Percentiles rank a stretch among this genome's conserved stretches.
Conservation (phyloP, 2,113 vertebrate genomes). For the Colinus virginianus region DNA sequence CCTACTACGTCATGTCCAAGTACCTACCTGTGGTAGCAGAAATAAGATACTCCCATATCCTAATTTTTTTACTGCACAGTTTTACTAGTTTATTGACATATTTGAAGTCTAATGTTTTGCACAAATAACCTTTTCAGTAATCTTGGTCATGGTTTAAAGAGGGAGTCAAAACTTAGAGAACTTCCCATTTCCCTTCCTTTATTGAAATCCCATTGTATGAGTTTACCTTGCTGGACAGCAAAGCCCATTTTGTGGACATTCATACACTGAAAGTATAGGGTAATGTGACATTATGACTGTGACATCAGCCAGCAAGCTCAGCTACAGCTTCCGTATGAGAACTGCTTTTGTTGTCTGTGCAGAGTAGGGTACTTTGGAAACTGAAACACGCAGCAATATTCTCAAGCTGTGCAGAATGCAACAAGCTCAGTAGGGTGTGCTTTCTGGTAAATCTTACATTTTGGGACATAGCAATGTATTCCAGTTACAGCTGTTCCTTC, state of each 20-base stretch:
- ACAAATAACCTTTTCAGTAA: background rate
- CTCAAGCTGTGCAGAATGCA: background rate
- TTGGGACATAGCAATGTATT: background rate
- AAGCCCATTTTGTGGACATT: background rate
- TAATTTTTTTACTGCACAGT: background rate
- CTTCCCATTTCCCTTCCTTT: background rate
- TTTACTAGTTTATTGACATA: background rate
- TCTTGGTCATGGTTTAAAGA: background rate
- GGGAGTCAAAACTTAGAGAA: background rate
- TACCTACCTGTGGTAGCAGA: background rate
- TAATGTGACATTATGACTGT: rapidly evolving
- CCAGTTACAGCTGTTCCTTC: background rate
- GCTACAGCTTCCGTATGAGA: background rate
- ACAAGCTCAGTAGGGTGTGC: rapidly evolving
- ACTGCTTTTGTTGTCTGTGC: background rate
- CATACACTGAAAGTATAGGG: background rate
- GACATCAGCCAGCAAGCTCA: background rate
- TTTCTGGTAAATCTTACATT: background rate
- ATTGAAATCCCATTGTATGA: background rate
- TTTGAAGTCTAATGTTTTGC: background rate
- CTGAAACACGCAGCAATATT: background rate
- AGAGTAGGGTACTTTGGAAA: background rate
- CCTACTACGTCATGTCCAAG: background rate
- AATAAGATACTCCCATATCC: background rate
- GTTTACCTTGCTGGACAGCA: background rate